Percentiles rank a stretch among this genome's conserved stretches.
Conservation (phyloP, 2,113 vertebrate species). For the Rhadina sibilatrix region DNA sequence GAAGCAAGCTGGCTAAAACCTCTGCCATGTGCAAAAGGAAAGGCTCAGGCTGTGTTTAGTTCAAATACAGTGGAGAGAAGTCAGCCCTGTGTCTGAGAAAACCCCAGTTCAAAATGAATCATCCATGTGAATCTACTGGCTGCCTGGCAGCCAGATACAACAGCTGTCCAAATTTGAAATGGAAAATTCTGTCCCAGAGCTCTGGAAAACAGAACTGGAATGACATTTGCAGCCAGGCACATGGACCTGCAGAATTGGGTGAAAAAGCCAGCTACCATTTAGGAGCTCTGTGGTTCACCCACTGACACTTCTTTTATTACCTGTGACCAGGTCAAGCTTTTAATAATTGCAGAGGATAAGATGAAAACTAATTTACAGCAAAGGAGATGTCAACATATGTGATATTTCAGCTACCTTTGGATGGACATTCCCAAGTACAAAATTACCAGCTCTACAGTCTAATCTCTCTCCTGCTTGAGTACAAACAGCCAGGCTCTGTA, state of each 20-base stretch:
- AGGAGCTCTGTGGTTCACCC: not conserved
- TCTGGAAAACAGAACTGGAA: not conserved
- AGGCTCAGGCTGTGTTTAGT: not conserved
- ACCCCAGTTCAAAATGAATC: not conserved
- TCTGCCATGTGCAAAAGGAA: not conserved
- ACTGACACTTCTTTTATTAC: not conserved
- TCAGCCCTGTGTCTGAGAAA: not conserved
- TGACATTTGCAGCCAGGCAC: not conserved
- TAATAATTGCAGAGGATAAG: not conserved
- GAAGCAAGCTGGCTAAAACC: not conserved
- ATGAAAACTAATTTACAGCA: not conserved
- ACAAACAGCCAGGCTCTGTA: not conserved
- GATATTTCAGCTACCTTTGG: not conserved
- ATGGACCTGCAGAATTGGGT: rapidly evolving
- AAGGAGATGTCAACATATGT: not conserved
- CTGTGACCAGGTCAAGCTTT: not conserved
- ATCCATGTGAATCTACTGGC: conserved; percentile 16
- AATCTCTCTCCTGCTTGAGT: not conserved
- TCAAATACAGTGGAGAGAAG: not conserved
- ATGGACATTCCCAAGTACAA: not conserved
- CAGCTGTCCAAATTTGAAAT: not conserved
- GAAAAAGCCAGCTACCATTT: not conserved
- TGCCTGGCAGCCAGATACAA: not conserved
- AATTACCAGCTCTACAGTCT: not conserved
- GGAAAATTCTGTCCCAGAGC: not conserved